Base-by-base conservation (phyloP, 2,888 invertebrate species). In the Campoplex nolae region DNA sequence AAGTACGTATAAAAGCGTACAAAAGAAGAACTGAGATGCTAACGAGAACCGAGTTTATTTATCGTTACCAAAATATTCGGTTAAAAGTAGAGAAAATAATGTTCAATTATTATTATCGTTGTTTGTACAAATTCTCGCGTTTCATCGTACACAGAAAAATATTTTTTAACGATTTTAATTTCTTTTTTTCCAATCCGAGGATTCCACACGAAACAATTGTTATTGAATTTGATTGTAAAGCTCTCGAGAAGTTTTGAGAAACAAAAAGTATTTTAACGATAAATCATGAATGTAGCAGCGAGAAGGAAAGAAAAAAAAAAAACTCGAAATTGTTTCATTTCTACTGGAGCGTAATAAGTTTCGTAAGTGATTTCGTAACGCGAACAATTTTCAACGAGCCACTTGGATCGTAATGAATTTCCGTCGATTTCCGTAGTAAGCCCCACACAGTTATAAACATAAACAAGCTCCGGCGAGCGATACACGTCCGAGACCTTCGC, bases 401-500 rank as follows among this genome's bases (percentile, higher is more conserved):
- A 16, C 62, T 62, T 32, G 32, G 16, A 16, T 16, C 32, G 62
- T 62, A 62, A 62, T 62, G 62, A 62, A 62, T 62, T 62, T 62
- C 32, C 16, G 28, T 62, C 32, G 62, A 70, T 71, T 51, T 71
- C 51, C 48, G 71, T 18, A 71, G 48, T 23, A 56, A 74, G 23
- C 23, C 23, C 56, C 35, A 16, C 45, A 58, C 42, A 42, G 75
- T 58, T 23, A 58, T 58, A 42, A 75, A 76, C 45, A 62, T 76
- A 76, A 76, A 65, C 75, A 75, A 42, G 56, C 48, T 32, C 32
- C 18, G 48, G 9, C 32, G 18, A 45, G 32, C 32, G 42, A 71
- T 18, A 38, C 58, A 38, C 58, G 76, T 48, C 48, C 76, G 76
- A 75, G 65, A 65, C 76, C 65, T 76, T 76, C 48, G 62, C 62